A percentile compares a stretch with the other conserved stretches of the same genome.
These are phyloP conservation scores for Peromyscus aztecus DNA, from an alignment of 2,797 vertebrate genomes.

Conservation along the genomic window DNA sequence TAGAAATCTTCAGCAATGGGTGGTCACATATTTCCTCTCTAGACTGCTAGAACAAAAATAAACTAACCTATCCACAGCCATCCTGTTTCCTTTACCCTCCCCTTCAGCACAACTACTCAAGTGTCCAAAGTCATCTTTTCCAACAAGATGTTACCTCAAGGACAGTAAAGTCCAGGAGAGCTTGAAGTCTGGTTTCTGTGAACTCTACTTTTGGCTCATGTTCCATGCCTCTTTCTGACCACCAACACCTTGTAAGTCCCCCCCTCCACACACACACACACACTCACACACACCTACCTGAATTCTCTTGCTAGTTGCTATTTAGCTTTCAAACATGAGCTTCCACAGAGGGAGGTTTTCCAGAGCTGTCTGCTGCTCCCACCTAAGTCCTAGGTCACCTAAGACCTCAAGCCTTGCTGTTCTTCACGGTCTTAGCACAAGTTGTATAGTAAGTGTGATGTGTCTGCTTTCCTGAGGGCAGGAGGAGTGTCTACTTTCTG, in stretches of 20 bases:
- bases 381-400: too few species aligned
- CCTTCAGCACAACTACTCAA: background rate
- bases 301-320: background rate
- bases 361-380: background rate
- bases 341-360: background rate
- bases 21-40: background rate
- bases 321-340: background rate
- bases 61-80: background rate
- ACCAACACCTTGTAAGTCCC: background rate
- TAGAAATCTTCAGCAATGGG: background rate
- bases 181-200: background rate
- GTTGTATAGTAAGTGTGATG: background rate
- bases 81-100: background rate
- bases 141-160: background rate
- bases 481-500: background rate
- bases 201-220: background rate
- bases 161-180: background rate
- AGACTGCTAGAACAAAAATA: background rate
- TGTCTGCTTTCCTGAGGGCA: background rate
- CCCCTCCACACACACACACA: too few species aligned
- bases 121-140: background rate
- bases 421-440: background rate
- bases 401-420: background rate
- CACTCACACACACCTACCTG: background rate
- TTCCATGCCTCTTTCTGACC: background rate